Evolutionary conservation across 2,113 vertebrate species (phyloP).

Genomic region (Engraulis encrasicolus): DNA sequence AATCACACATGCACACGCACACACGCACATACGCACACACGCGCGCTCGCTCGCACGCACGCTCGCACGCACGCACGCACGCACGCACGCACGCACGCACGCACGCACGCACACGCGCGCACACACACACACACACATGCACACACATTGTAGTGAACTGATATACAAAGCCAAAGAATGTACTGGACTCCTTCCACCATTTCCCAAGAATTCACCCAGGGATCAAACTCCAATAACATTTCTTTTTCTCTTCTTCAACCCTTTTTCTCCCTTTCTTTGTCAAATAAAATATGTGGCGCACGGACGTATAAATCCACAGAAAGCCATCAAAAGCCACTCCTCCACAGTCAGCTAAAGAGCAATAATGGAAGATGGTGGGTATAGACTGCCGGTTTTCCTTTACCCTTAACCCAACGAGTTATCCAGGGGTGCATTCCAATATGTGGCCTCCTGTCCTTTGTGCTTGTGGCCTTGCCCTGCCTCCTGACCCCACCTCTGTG

Average conservation of each 20-base stretch:
- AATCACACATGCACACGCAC: too few relatives aligned
- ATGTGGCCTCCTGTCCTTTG: too few relatives aligned
- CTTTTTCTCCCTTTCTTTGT: background rate
- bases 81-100: too few relatives aligned
- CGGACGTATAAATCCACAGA: background rate
- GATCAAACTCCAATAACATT: background rate
- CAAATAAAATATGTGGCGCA: constrained; percentile 4
- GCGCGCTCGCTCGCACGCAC: too few relatives aligned
- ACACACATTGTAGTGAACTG: background rate
- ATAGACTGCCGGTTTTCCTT: background rate
- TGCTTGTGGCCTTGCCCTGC: too few relatives aligned
- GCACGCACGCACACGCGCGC: background rate
- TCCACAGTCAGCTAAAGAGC: constrained; percentile 2
- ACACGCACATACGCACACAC: too few relatives aligned
- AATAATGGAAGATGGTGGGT: background rate
- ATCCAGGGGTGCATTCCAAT: too few relatives aligned
- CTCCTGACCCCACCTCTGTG: too few relatives aligned
- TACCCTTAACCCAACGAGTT: background rate
- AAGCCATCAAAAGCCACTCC: constrained; percentile 1
- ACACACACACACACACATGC: background rate
- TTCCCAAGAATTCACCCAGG: background rate
- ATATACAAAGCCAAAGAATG: background rate
- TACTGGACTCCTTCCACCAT: background rate
- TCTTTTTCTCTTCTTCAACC: background rate
- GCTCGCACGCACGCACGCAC: too few relatives aligned